Evolutionary conservation across 2,113 vertebrate species (phyloP).

Genomic region (Ardeotis arabs): DNA sequence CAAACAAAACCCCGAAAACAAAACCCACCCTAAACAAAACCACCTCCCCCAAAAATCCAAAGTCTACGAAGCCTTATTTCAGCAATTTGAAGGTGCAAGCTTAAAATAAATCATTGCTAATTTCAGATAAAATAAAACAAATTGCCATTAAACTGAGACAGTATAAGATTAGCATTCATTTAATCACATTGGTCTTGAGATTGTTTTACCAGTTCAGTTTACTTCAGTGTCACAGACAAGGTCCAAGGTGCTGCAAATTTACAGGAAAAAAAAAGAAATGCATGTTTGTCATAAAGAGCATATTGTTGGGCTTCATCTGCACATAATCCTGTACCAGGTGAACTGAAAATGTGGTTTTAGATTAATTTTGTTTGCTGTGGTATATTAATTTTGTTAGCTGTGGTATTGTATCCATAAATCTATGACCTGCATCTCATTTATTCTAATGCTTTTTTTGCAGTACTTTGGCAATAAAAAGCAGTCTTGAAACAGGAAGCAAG

Average conservation of each 20-base stretch:
- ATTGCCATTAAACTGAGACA: neutral
- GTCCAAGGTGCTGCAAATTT: neutral
- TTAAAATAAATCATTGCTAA: neutral
- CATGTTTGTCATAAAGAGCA: neutral
- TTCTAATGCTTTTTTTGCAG: neutral
- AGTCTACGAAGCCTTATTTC: neutral
- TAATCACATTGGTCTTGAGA: neutral
- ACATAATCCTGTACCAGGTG: neutral
- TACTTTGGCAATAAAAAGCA: constrained; percentile 10
- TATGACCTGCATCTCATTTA: neutral
- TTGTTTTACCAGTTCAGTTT: neutral
- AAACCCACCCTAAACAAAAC: neutral
- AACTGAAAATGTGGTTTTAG: neutral
- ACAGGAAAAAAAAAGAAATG: neutral
- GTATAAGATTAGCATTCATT: neutral
- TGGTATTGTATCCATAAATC: neutral
- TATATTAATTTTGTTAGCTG: neutral
- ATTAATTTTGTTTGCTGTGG: neutral
- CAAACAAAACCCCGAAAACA: neutral
- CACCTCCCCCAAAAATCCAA: neutral
- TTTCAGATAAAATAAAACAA: neutral
- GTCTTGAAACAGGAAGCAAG: neutral
- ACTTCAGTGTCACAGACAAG: neutral
- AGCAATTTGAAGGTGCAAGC: neutral
- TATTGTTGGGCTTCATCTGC: neutral